Evolutionary conservation across 2,113 vertebrate species (phyloP).

Genomic region (Raja brachyura): DNA sequence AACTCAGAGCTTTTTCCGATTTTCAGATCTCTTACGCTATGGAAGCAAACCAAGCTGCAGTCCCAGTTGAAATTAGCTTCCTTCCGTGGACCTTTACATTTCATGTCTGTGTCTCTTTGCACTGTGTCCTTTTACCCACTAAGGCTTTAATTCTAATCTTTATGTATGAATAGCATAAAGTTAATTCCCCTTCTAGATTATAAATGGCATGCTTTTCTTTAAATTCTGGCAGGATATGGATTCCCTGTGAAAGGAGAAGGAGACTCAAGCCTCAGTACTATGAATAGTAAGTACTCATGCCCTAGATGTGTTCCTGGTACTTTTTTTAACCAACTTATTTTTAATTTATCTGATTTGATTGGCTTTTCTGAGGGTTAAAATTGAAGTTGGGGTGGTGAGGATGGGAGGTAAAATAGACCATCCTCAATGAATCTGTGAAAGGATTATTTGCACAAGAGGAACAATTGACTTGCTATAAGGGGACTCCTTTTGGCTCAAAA

Average conservation of each 20-base stretch:
- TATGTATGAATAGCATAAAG: neutral
- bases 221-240: slow-evolving; percentile 35
- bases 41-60: neutral
- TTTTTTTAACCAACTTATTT: neutral
- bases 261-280: slow-evolving; percentile 10
- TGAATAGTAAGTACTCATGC: slow-evolving; percentile 33
- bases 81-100: neutral
- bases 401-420: neutral
- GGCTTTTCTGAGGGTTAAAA: neutral
- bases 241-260: slow-evolving; percentile 26
- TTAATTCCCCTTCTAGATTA: slow-evolving; percentile 23
- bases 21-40: neutral
- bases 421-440: neutral
- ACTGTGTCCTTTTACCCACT: neutral
- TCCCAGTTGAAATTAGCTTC: neutral
- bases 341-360: neutral
- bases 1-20: neutral
- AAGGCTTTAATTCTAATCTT: slow-evolving; percentile 1
- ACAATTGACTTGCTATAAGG: neutral
- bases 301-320: slow-evolving; percentile 29
- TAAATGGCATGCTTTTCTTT: slow-evolving; percentile 34
- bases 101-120: neutral
- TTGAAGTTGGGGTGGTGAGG: neutral
- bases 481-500: neutral
- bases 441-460: neutral